These are phyloP conservation scores for Neoascia interrupta DNA, from an alignment of 2,888 invertebrate genomes.

Conservation along the genomic window DNA sequence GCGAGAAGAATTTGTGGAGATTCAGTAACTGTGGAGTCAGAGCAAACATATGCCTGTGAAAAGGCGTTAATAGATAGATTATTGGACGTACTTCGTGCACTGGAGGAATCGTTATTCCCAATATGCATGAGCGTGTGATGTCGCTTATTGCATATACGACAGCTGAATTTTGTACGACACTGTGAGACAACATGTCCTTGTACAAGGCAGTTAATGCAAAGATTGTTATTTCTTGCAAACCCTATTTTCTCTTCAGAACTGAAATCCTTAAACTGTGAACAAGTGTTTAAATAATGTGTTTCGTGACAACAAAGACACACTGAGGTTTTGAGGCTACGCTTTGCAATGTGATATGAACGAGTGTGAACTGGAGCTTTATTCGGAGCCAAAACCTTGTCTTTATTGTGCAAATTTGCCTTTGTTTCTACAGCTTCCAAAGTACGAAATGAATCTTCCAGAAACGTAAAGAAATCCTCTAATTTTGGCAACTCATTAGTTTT, in stretches of 20 bases:
- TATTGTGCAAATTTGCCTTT: neutral
- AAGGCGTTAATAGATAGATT: neutral
- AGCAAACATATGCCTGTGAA: neutral
- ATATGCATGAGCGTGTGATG: constrained; percentile 1
- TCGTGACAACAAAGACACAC: neutral
- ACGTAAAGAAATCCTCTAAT: neutral
- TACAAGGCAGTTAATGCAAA: neutral
- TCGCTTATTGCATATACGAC: neutral
- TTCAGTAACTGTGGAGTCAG: neutral
- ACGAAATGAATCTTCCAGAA: constrained; percentile 10
- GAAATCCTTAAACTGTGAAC: neutral
- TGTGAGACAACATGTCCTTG: neutral
- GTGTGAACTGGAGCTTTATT: neutral
- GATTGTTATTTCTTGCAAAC: neutral
- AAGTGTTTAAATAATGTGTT: neutral
- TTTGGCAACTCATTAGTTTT: neutral
- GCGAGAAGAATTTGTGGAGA: neutral
- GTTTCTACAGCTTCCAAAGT: neutral
- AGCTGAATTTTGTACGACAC: neutral
- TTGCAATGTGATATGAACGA: neutral
- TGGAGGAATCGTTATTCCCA: neutral
- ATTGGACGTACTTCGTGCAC: too few relatives aligned
- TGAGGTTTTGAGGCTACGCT: neutral
- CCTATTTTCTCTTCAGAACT: neutral
- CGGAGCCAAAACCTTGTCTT: neutral